Evolutionary conservation across 2,888 invertebrate genomes (phyloP).

Genomic region (Archips xylosteana): DNA sequence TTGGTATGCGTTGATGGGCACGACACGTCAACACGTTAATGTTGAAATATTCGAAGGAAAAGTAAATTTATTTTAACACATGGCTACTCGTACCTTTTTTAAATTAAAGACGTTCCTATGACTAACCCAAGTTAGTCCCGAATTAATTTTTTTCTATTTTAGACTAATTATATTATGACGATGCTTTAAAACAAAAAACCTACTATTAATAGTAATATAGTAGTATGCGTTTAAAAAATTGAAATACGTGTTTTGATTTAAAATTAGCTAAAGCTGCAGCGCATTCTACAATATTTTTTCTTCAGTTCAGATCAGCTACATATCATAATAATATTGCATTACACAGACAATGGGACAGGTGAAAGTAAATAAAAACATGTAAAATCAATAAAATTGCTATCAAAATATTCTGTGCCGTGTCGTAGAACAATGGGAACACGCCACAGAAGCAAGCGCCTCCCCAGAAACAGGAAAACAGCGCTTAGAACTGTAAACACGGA

Average conservation of each 20-base stretch:
- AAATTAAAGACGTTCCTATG: not conserved
- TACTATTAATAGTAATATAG: too few relatives aligned
- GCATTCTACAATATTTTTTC: not conserved
- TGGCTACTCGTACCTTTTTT: too few relatives aligned
- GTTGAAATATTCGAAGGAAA: not conserved
- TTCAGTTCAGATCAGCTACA: too few relatives aligned
- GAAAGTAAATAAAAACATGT: not conserved
- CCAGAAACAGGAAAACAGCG: constrained; percentile 63
- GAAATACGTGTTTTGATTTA: not conserved
- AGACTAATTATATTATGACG: too few relatives aligned
- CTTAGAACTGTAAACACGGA: constrained; percentile 58
- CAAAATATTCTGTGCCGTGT: not conserved
- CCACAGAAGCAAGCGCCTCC: constrained; percentile 58
- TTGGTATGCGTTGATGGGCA: constrained; percentile 52
- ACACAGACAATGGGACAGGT: too few relatives aligned
- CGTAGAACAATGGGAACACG: constrained; percentile 55
- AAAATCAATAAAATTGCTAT: not conserved
- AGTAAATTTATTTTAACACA: too few relatives aligned
- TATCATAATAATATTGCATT: too few relatives aligned
- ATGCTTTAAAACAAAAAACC: too few relatives aligned
- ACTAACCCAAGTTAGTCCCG: too few relatives aligned
- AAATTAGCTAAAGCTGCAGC: not conserved
- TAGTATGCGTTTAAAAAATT: too few relatives aligned
- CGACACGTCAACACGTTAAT: constrained; percentile 7
- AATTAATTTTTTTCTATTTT: too few relatives aligned